Evolutionary conservation across 2,888 invertebrate genomes (phyloP), one percentile per base, ranked within the genome.

Genomic region (Andrena trimmerana): DNA sequence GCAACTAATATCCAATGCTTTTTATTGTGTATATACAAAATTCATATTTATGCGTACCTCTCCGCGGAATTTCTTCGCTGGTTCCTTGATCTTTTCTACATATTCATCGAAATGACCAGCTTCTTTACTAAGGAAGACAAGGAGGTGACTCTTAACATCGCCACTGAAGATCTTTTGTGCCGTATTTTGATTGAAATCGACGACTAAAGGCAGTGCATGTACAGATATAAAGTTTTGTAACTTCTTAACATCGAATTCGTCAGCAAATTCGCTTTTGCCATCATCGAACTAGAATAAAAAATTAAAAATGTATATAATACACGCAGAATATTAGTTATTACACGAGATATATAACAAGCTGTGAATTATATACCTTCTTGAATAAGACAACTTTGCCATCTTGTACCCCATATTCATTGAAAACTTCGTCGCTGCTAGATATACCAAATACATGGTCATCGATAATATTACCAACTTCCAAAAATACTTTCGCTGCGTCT

Each of bases 81-180:
- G 96, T 31, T 96, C 96, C 93, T 96, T 97, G 93, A 98, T 96
- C 24, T 96, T 96, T 16, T 97, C 97, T 54, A 97, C 94, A 92
- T 96, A 96, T 91, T 97, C 96, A 75, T 98, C 97, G 93, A 96
- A 97, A 92, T 98, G 97, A 72, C 98, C 98, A 89, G 96, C 96
- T 94, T 97, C 97, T 95, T 99, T 98, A 93, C 98, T 98, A 91
- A 99, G 95, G 96, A 99, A 99, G 92, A 99, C 95, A 85, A 99
- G 96, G 89, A 99, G 96, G 95, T 99, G 99, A 92, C 97, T 98
- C 95, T 99, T 99, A 95, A 99, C 98, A 81, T 98, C 98, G 89
- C 99, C 99, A 73, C 99, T 98, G 94, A 99, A 99, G 95, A 99
- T 99, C 95, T 99, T 99, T 93, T 98, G 97, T 13, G 99, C 99